Evolutionary conservation across 2,888 invertebrate genomes (phyloP), one percentile per base, ranked within the genome.

Genomic region (Pyrochroa serraticornis): DNA sequence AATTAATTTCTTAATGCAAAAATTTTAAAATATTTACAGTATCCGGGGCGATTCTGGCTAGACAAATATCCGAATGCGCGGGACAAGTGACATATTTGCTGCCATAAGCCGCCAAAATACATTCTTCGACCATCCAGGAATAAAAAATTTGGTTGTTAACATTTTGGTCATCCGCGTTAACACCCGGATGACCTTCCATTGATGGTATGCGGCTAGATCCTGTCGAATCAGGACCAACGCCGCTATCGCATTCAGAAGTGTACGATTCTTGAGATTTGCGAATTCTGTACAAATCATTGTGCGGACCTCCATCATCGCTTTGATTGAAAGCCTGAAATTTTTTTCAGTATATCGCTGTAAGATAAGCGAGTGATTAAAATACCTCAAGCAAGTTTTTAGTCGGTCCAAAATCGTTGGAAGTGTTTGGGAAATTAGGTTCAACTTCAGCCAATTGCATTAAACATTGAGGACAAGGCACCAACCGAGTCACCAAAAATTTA

Each of bases 121-220:
- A 97, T 77, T 97, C 94, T 80, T 99, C 98, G 14, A 97, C 92
- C 82, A 94, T 92, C 92, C 96, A 96, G 7, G 89, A 85, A 71
- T 90, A 92, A 58, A 83, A 84, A 9, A 74, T 65, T 32, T 70
- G 70, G 53, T 71, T 69, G 9, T 68, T 65, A n/a, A 63, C 55
- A 22, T 68, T 70, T 8, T 72, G 64, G 32, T 76, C 71, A 60
- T 82, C 79, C 68, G 80, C 37, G 69, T 78, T 36, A 8, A 75
- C 5, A 77, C 81, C 45, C 0, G 87, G 87, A 73, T 88, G 85
- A 0, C 93, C 92, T 76, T 94, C 93, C 8, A 91, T 85, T 0
- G 93, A 93, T 0, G 92, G 91, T 75, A 91, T 87, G 9, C 93
- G 86, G 47, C 93, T 93, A 0, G 93, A 92, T 7, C 88, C 87